These are phyloP conservation scores for Tenualosa ilisha DNA, from an alignment of 2,797 vertebrate species.

Conservation along the genomic window DNA sequence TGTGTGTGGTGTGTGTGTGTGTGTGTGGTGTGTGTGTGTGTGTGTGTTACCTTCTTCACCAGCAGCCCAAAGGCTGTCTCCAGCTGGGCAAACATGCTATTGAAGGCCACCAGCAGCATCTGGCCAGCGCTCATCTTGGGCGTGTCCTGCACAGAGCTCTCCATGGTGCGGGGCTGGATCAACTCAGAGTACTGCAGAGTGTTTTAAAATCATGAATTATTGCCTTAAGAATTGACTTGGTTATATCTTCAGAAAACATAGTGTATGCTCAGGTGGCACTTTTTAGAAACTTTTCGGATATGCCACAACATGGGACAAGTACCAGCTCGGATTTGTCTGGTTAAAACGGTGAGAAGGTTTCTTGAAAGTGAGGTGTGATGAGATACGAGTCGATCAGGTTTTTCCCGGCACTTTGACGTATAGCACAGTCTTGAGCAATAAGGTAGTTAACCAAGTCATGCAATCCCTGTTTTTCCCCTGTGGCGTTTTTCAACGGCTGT, in stretches of 20 bases:
- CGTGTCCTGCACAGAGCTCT: conserved; percentile 85
- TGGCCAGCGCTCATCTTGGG: conserved; percentile 98
- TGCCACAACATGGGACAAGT: too few species aligned
- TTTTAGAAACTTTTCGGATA: too few species aligned
- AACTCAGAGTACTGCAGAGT: conserved; percentile 90
- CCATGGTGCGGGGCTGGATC: conserved; percentile 89
- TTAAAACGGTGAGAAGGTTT: too few species aligned
- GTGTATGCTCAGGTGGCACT: too few species aligned
- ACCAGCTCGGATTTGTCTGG: too few species aligned
- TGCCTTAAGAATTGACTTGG: background rate
- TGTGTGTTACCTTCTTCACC: conserved; percentile 87
- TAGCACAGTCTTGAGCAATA: background rate
- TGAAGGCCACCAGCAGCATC: conserved; percentile 97
- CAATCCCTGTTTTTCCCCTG: background rate
- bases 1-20: too few species aligned
- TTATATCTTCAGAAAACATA: too few species aligned
- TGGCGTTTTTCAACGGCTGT: background rate
- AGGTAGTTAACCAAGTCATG: background rate
- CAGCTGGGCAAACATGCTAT: conserved; percentile 99
- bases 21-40: too few species aligned
- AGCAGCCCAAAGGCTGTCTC: conserved; percentile 93
- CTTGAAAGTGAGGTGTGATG: background rate
- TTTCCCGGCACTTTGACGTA: background rate
- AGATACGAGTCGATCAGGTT: background rate
- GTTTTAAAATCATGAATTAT: background rate